Evolutionary conservation across 2,888 invertebrate species (phyloP), one percentile per base, ranked within the genome.

Genomic region (Cistogaster globosa): DNA sequence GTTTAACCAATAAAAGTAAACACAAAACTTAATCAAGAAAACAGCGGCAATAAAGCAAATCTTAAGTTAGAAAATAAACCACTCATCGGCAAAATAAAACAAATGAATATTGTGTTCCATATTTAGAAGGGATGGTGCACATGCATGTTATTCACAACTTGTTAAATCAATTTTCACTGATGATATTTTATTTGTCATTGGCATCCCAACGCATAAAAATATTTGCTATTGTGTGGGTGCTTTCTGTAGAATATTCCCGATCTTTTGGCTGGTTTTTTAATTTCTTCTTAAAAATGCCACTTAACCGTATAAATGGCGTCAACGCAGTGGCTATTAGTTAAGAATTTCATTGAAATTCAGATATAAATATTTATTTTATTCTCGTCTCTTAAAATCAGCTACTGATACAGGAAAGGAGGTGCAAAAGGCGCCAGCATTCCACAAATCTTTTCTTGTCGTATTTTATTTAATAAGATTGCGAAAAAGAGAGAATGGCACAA

Each of bases 81-180:
- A 48, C 45, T 48, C 16, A 48, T 4, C 16, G 16, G 45, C 20
- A 53, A 55, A 18, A 26, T 9, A 63, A 22, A 16, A 2, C 14
- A 36, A 32, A 51, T 53, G 16, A 8, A 42, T 58, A 53, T 14
- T 51, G 5, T 68, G 7, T 36, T 18, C 3, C 14, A 51, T 38
- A 38, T 36, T 32, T 11, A 16, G 36, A 16, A 45, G 65, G 65
- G 8, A 57, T 45, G 9, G 48, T 53, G 26, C 42, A 53, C 32
- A 68, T 51, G 7, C 36, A 48, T 42, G 55, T 38, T 71, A 32
- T 9, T 14, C 6, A 32, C 74, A 68, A 45, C 62, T 78, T 78
- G 74, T 86, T 68, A 84, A 79, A 84, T 84, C 68, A 79, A 62
- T 63, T 83, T 79, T 86, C 76, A 80, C 83, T 84, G 42, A 78